Base-by-base conservation (phyloP, 2,113 vertebrate genomes). In the Caloenas nicobarica region DNA sequence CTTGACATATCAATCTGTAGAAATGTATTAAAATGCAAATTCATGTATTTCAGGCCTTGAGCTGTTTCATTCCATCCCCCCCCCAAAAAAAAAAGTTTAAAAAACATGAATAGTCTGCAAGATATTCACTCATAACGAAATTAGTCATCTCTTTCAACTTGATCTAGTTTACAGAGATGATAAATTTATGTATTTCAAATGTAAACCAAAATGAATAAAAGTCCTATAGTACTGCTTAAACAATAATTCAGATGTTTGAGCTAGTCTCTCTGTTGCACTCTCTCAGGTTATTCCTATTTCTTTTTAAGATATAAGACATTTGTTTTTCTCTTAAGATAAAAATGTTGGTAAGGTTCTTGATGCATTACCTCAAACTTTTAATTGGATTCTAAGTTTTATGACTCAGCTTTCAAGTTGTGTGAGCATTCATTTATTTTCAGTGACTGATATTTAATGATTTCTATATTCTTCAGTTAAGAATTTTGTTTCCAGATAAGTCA, bases 1-100 rank as follows among this genome's bases (percentile, higher is more conserved):
- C 61, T 91, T 91, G 66, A 76, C 33, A 76, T 68, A 51, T 72
- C 61, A 56, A 57, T 95, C 58, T 92, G 19, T 36, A 85, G 23
- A 93, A 95, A 46, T 87, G 33, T 38, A 95, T 97, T 95, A 94
- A 94, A 96, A 96, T 94, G 65, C 33, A 96, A 88, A 94, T 95
- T 89, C 16, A 56, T 95, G 42, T 80, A 50, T 65, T 66, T 87
- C 57, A 89, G 69, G 36, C 91, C 42, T 90, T 84, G 44, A 92
- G 54, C 42, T 70, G 13, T 90, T 91, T 88, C 11, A 72, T 62
- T 46, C 14, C 44, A 95, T 74, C 42, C 16, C 42, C 42, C 16
- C 10, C 7, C 42, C 19, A 60, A 56, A 54, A 31, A 6, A 22
- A 44, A 34, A 5, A 28, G 2, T 11, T 40, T 40, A 28, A 48